phyloP scores from a whole-genome alignment of 2,888 invertebrate genomes.

The Cryptocephalus moraei region DNA sequence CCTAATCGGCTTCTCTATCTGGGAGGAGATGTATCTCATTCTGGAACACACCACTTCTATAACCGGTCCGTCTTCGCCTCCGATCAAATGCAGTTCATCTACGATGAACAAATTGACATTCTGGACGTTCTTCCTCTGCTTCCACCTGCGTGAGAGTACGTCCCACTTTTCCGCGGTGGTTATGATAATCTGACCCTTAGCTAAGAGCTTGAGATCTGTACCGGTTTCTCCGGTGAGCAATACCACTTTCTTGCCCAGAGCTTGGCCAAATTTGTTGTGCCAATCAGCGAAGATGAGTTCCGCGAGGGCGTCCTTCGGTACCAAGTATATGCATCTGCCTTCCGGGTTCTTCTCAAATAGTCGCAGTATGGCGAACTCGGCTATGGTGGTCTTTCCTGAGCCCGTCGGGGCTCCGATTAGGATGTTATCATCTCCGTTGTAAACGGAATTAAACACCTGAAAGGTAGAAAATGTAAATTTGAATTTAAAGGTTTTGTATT shows the following conservation, averaged over 20 bases:
- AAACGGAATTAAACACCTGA: constrained; percentile 79
- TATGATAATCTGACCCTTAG: constrained; percentile 91
- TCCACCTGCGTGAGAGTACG: constrained; percentile 95
- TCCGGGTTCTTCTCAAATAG: constrained; percentile 63
- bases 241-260: constrained; percentile 77
- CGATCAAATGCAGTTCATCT: constrained; percentile 87
- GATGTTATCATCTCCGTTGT: constrained; percentile 96
- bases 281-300: constrained; percentile 86
- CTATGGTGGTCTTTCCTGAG: constrained; percentile 88
- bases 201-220: constrained; percentile 86
- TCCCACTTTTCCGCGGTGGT: constrained; percentile 99
- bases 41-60: constrained; percentile 86
- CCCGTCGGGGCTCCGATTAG: constrained; percentile 91
- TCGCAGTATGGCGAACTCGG: constrained; percentile 90
- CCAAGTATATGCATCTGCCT: constrained; percentile 87
- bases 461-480: not conserved
- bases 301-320: constrained; percentile 85
- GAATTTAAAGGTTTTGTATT: too few relatives aligned
- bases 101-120: constrained; percentile 93
- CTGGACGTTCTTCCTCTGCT: constrained; percentile 96
- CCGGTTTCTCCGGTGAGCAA: constrained; percentile 94
- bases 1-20: constrained; percentile 80
- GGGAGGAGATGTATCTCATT: constrained; percentile 89
- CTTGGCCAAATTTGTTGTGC: constrained; percentile 76
- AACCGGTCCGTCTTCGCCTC: constrained; percentile 86